Evolutionary conservation across 2,113 vertebrate genomes (phyloP).

Genomic region (Nerophis lumbriciformis): DNA sequence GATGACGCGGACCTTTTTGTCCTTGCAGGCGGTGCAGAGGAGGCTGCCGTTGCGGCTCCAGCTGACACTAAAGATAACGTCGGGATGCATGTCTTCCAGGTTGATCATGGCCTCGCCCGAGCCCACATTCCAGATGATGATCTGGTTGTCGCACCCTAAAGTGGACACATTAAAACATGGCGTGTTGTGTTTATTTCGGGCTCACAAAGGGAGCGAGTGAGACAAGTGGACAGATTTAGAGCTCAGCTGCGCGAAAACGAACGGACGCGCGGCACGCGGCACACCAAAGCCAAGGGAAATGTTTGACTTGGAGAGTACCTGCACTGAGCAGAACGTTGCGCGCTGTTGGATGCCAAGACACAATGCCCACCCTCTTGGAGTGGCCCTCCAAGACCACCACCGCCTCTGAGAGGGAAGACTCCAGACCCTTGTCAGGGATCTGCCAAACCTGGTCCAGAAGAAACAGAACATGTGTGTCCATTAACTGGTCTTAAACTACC

Average conservation of each 20-base stretch:
- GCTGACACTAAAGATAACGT: slow-evolving; percentile 93
- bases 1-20: slow-evolving; percentile 94
- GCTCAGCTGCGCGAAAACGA: slow-evolving; percentile 32
- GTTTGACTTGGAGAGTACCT: slow-evolving; percentile 68
- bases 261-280: background rate
- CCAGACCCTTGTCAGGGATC: slow-evolving; percentile 91
- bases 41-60: slow-evolving; percentile 93
- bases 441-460: slow-evolving; percentile 84
- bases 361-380: slow-evolving; percentile 93
- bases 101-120: slow-evolving; percentile 88
- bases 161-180: slow-evolving; percentile 21
- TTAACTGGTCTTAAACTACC: too few relatives aligned
- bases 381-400: slow-evolving; percentile 92
- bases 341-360: slow-evolving; percentile 93
- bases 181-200: slow-evolving; percentile 37
- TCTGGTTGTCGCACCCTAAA: slow-evolving; percentile 87
- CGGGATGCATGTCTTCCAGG: slow-evolving; percentile 93
- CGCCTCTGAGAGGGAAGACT: slow-evolving; percentile 82
- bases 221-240: slow-evolving; percentile 34
- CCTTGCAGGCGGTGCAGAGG: slow-evolving; percentile 94
- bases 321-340: slow-evolving; percentile 94
- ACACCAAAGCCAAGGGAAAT: background rate
- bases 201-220: slow-evolving; percentile 6
- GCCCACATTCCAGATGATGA: slow-evolving; percentile 98
- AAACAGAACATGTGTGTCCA: too few relatives aligned